These are phyloP conservation scores for Sternarchorhynchus goeldii DNA, from an alignment of 2,797 vertebrate genomes.

Conservation along the genomic window DNA sequence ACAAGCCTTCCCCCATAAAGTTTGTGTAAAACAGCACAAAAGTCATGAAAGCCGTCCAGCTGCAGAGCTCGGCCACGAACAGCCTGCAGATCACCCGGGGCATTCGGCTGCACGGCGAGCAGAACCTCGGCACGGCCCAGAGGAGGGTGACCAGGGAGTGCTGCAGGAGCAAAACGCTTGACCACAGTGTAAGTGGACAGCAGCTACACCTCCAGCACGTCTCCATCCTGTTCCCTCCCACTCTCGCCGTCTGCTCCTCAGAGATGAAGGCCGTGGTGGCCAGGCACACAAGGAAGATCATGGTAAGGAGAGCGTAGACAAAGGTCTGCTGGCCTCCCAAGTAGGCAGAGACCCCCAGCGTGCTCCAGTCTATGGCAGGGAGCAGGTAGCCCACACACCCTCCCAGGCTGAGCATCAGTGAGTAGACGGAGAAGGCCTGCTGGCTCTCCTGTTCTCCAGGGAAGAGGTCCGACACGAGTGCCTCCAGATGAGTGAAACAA, in stretches of 20 bases:
- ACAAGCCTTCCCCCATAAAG: constrained; percentile 86
- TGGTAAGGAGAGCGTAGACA: constrained; percentile 77
- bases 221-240: constrained; percentile 33
- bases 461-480: constrained; percentile 84
- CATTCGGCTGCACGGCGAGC: constrained; percentile 73
- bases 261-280: constrained; percentile 78
- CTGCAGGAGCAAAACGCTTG: constrained; percentile 40
- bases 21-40: constrained; percentile 87
- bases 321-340: constrained; percentile 81
- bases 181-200: constrained; percentile 42
- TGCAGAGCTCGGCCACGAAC: constrained; percentile 84
- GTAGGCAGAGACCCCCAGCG: constrained; percentile 71
- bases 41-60: constrained; percentile 88
- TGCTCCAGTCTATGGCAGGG: constrained; percentile 80
- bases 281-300: constrained; percentile 79
- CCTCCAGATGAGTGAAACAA: constrained; percentile 85
- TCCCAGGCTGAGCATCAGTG: constrained; percentile 85
- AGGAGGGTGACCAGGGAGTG: constrained; percentile 56
- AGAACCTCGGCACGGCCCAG: constrained; percentile 68
- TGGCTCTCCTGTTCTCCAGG: constrained; percentile 79
- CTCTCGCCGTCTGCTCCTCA: constrained; percentile 63
- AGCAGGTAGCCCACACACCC: constrained; percentile 86
- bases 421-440: constrained; percentile 82
- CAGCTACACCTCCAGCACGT: not conserved
- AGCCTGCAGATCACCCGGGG: constrained; percentile 78